A percentile compares a stretch with the other conserved stretches of the same genome.
These are phyloP conservation scores for Umimayanthus kanabou DNA, from an alignment of 92 coral and sea anemone genomes.

Conservation along the genomic window DNA sequence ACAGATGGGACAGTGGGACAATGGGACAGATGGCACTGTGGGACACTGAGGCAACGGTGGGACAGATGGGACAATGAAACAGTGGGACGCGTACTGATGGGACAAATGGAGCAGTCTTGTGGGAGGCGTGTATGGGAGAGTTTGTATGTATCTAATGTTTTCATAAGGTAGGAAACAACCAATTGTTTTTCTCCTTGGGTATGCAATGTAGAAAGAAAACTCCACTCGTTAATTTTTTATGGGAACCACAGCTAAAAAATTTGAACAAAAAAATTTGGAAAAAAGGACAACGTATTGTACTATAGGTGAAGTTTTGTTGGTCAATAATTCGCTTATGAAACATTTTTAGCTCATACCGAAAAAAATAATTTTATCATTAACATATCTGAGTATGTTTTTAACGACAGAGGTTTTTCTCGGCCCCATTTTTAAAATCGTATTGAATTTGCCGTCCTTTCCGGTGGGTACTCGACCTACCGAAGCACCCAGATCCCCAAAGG, in stretches of 20 bases:
- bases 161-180: too few relatives aligned
- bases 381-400: background rate
- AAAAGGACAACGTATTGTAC: background rate
- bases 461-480: background rate
- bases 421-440: background rate
- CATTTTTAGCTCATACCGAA: background rate
- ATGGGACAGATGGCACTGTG: too few relatives aligned
- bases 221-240: background rate
- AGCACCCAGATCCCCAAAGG: background rate
- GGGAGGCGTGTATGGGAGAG: too few relatives aligned
- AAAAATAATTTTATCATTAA: background rate
- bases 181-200: background rate
- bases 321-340: background rate
- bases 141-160: too few relatives aligned
- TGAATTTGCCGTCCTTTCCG: background rate
- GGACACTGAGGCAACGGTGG: too few relatives aligned
- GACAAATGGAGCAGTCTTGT: too few relatives aligned
- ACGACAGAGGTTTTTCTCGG: background rate
- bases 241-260: background rate
- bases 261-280: background rate
- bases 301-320: slow-evolving; percentile 1
- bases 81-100: too few relatives aligned
- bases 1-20: too few relatives aligned
- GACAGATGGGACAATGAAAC: too few relatives aligned
- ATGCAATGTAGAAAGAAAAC: background rate